Base-by-base conservation (phyloP, 2,113 vertebrate genomes). In the Terrapene triunguis region DNA sequence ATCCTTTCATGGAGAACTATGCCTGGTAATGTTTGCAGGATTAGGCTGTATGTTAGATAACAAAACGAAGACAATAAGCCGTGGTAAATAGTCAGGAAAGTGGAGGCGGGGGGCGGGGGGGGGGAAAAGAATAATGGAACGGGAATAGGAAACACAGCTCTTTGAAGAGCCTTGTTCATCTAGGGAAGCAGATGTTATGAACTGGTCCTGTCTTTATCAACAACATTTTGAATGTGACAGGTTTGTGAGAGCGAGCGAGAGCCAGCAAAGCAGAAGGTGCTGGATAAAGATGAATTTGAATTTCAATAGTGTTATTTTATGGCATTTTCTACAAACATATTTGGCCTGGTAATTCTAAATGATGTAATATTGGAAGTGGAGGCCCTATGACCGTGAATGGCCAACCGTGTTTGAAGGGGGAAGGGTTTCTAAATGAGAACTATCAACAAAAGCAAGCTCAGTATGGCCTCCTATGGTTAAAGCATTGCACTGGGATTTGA, bases 121-220 rank as follows among this genome's bases (percentile, higher is more conserved):
- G n/a, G n/a, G n/a, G n/a, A n/a, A n/a, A n/a, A n/a, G 93, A 97
- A 95, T 51, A 95, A 93, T 94, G 95, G 94, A 96, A 97, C 96
- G 24, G 88, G 85, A 91, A 88, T 91, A 59, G 91, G 96, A 93
- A 96, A 79, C 92, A 59, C 22, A 59, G 74, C 42, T 78, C 24
- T 76, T 24, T 47, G 74, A 54, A 93, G 81, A 93, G 57, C 89
- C 79, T 91, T 92, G 35, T n/a, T 69, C 16, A n/a, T 72, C 8
- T 9, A n/a, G 88, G 89, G 89, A 95, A 82, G 81, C 92, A 89
- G 76, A 85, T 89, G 50, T 72, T 88, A 65, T 74, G 89, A 95
- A 85, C 65, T 59, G 57, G 21, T 74, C 51, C 79, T 94, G 83
- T 84, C 53, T 93, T 87, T 92, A 42, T 87, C 88, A 82, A 80